Evolutionary conservation across 2,888 invertebrate genomes (phyloP).

Genomic region (Himalopsyche anomala): DNA sequence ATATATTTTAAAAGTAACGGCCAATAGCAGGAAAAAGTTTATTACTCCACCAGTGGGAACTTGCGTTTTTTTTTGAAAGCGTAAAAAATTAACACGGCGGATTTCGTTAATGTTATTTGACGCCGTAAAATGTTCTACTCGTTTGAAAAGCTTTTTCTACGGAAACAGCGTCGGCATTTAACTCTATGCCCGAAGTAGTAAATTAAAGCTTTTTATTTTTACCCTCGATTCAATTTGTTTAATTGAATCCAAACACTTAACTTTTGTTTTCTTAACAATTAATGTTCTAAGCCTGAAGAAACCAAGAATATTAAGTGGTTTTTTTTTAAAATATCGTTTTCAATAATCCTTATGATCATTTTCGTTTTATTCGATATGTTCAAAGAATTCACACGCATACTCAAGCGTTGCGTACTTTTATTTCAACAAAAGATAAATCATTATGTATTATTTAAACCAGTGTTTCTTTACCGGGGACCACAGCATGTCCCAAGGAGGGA

Average conservation of each 20-base stretch:
- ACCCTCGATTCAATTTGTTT: constrained; percentile 9
- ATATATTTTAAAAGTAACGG: constrained; percentile 43
- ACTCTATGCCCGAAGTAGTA: not conserved
- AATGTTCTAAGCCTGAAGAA: too few species aligned
- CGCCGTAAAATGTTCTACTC: constrained; percentile 38
- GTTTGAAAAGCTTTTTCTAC: not conserved
- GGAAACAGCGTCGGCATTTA: not conserved
- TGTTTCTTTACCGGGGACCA: too few species aligned
- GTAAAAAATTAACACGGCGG: constrained; percentile 41
- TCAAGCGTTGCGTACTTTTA: too few species aligned
- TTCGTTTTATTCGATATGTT: too few species aligned
- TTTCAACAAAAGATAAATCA: too few species aligned
- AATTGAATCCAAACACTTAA: not conserved
- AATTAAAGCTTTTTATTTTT: constrained; percentile 3
- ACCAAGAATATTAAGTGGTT: too few species aligned
- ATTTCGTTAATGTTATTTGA: constrained; percentile 43
- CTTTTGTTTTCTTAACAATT: not conserved
- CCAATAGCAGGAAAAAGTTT: constrained; percentile 44
- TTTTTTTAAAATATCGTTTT: too few species aligned
- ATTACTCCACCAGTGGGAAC: constrained; percentile 41
- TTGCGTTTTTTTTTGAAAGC: constrained; percentile 37
- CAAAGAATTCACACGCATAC: too few species aligned
- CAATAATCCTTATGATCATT: too few species aligned
- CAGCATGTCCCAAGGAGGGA: too few species aligned
- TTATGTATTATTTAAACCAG: too few species aligned